A percentile compares a stretch with the other conserved stretches of the same genome.
Evolutionary conservation across 2,113 vertebrate genomes (phyloP).

Genomic region (Alces alces): DNA sequence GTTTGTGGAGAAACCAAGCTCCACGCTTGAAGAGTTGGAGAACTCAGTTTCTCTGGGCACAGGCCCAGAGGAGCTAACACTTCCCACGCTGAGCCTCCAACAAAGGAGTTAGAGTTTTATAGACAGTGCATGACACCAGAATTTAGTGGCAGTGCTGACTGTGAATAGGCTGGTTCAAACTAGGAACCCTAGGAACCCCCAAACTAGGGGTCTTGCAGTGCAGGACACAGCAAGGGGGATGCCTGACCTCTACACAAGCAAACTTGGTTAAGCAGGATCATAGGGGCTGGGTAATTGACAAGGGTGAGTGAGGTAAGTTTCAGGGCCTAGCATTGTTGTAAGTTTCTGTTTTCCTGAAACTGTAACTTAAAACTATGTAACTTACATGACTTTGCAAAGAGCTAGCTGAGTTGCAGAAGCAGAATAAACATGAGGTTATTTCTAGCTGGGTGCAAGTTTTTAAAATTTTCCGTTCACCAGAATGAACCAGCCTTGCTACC

Average conservation of each 20-base stretch:
- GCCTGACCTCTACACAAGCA: neutral
- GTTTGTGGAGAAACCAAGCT: neutral
- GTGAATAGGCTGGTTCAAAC: neutral
- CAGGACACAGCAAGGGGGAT: neutral
- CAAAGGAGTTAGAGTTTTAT: neutral
- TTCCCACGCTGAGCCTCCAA: neutral
- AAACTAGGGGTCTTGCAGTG: neutral
- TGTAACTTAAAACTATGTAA: neutral
- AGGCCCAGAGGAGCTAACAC: neutral
- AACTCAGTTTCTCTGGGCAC: neutral
- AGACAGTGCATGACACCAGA: neutral
- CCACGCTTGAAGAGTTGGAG: neutral
- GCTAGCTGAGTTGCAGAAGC: neutral
- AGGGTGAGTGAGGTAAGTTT: neutral
- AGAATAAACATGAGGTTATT: neutral
- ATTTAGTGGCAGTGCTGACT: neutral
- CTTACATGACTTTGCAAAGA: neutral
- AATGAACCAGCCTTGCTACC: neutral
- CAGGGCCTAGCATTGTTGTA: neutral
- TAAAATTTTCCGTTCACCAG: neutral
- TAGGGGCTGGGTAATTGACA: neutral
- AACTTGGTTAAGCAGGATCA: neutral
- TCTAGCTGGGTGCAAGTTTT: neutral
- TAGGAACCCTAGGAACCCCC: too few species aligned
- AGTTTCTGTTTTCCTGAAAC: neutral